These are phyloP conservation scores for Elaphurus davidianus DNA, from an alignment of 2,113 vertebrate species.

Conservation along the genomic window DNA sequence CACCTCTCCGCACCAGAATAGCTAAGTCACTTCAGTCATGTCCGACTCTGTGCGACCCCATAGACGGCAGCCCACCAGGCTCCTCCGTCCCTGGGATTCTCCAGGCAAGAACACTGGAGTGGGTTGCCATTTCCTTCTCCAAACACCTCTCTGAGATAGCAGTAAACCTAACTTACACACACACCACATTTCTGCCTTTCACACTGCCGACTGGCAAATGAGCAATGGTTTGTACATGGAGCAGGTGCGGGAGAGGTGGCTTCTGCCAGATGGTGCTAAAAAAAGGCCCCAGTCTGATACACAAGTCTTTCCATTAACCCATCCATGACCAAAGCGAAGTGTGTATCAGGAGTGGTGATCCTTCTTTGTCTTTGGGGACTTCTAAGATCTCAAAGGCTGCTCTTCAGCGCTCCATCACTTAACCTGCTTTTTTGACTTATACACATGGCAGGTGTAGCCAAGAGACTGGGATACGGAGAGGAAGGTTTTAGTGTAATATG, in stretches of 20 bases:
- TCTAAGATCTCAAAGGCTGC: not conserved
- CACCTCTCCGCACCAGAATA: no score
- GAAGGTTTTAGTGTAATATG: not conserved
- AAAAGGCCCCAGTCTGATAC: constrained; percentile 9
- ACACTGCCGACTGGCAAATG: not conserved
- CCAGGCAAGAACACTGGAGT: no score
- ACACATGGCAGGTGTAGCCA: not conserved
- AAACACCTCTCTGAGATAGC: not conserved
- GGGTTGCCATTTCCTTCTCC: no score
- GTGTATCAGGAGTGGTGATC: accelerated
- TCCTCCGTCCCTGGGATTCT: no score
- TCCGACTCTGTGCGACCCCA: no score
- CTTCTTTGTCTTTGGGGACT: not conserved
- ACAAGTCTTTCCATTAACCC: constrained; percentile 11
- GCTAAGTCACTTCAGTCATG: no score
- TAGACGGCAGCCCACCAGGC: no score
- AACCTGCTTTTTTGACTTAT: not conserved
- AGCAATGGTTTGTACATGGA: constrained; percentile 18
- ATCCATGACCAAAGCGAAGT: not conserved
- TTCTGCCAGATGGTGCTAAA: constrained; percentile 48
- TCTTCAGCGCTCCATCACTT: not conserved
- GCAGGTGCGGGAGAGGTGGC: constrained; percentile 40
- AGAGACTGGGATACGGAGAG: not conserved
- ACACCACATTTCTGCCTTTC: not conserved
- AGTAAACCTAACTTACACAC: not conserved